Percentiles rank a stretch among this genome's conserved stretches.
Evolutionary conservation across 2,797 vertebrate genomes (phyloP).

Genomic region (Poeciliopsis presidionis): DNA sequence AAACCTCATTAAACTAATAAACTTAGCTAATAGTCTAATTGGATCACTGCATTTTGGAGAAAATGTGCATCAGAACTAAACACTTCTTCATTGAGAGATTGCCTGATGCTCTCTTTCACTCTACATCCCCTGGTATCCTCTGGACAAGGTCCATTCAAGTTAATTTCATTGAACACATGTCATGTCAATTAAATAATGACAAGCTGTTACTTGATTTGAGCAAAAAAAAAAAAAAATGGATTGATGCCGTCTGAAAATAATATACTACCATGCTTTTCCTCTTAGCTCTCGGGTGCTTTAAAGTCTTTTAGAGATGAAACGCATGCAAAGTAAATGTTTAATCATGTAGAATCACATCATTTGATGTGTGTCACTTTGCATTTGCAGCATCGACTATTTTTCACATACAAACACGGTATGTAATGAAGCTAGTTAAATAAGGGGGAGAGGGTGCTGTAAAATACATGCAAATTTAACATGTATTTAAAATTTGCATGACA

Average conservation of each 20-base stretch:
- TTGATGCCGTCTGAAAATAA: neutral
- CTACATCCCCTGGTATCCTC: neutral
- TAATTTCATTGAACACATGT: neutral
- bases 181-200: neutral
- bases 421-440: neutral
- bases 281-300: neutral
- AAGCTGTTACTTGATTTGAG: neutral
- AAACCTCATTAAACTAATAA: neutral
- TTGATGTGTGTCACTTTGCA: neutral
- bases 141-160: neutral
- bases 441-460: neutral
- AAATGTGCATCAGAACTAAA: neutral
- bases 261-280: neutral
- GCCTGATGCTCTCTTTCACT: neutral
- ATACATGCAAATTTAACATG: neutral
- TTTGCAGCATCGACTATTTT: neutral
- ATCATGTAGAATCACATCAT: constrained; percentile 2
- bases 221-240: neutral
- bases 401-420: neutral
- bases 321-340: neutral
- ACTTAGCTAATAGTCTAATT: neutral
- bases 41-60: neutral
- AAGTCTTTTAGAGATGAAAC: neutral
- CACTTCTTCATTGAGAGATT: neutral
- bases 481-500: neutral